Base-by-base conservation (phyloP, 2,113 vertebrate genomes). In the Haliaeetus leucogaster region DNA sequence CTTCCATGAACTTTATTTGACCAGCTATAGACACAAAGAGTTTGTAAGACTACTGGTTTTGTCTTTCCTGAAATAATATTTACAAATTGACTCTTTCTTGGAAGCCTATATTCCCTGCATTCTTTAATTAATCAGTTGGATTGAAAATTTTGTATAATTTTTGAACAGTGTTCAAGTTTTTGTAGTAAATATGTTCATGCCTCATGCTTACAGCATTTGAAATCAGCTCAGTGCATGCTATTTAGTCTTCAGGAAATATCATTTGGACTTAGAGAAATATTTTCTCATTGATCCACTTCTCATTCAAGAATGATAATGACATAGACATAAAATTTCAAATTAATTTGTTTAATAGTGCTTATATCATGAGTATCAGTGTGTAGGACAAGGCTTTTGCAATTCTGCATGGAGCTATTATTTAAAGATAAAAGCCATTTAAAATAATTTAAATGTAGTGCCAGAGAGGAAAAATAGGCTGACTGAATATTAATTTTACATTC, bases 361-460 rank as follows among this genome's bases (percentile, higher is more conserved):
- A 43, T 95, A 95, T 94, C 82, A 52, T 73, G 26, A 89, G 48
- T 86, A 96, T 88, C 86, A 83, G 20, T 62, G 72, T 89, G 59
- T 78, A 89, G 55, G 81, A 93, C 90, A 95, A 95, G 78, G 52
- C 16, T 73, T 87, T 83, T 85, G 30, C 67, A 92, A 82, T 92
- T 94, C 86, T 88, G 17, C n/a, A 43, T 63, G 42, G 40, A 91
- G 45, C 30, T 88, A 91, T 90, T 93, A 94, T 83, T 93, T 89
- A 93, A 95, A 94, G 83, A 84, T 96, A 96, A 96, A 95, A 96
- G 48, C 63, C 42, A 93, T 94, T 94, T 96, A 73, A 94, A 97
- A 93, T 96, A 88, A 92, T 94, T 88, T 96, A 81, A 91, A 85
- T 52, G 34, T 66, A 94, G 42, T 47, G 36, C 22, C 68, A 94